Conservation (phyloP, 2,888 invertebrate genomes). For the Lasioglossum figueresi region DNA sequence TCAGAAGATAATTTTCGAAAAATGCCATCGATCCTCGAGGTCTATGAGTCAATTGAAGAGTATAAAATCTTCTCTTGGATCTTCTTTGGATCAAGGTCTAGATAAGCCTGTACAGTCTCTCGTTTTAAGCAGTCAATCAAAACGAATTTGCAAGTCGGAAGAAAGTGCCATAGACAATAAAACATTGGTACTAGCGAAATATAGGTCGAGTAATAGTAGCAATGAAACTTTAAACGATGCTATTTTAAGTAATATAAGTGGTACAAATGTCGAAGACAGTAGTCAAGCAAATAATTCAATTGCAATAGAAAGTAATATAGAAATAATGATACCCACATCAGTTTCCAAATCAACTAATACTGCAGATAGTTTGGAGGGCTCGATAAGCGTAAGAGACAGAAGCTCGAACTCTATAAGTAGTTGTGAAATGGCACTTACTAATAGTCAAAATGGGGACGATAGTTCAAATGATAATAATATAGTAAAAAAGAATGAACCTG, state of each 20-base stretch:
- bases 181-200: conserved; percentile 74
- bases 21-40: conserved; percentile 76
- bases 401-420: conserved; percentile 83
- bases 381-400: conserved; percentile 74
- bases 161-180: conserved; percentile 81
- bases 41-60: conserved; percentile 79
- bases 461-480: conserved; percentile 72
- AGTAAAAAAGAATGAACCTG: conserved; percentile 58
- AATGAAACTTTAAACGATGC: conserved; percentile 77
- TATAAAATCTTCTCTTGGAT: conserved; percentile 78
- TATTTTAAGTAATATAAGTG: conserved; percentile 65
- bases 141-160: conserved; percentile 82
- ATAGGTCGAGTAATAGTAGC: conserved; percentile 75
- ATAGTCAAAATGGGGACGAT: conserved; percentile 78
- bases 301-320: conserved; percentile 76
- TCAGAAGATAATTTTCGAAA: conserved; percentile 79
- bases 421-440: conserved; percentile 82
- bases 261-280: conserved; percentile 49
- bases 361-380: conserved; percentile 71
- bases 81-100: conserved; percentile 82
- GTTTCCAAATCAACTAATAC: conserved; percentile 74
- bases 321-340: conserved; percentile 81
- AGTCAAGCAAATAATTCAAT: conserved; percentile 47
- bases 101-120: conserved; percentile 76
- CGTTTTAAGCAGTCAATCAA: conserved; percentile 75